Percentiles rank a stretch among this genome's conserved stretches.
Evolutionary conservation across 2,888 invertebrate genomes (phyloP).

Genomic region (Branchipolynoe longqiensis): DNA sequence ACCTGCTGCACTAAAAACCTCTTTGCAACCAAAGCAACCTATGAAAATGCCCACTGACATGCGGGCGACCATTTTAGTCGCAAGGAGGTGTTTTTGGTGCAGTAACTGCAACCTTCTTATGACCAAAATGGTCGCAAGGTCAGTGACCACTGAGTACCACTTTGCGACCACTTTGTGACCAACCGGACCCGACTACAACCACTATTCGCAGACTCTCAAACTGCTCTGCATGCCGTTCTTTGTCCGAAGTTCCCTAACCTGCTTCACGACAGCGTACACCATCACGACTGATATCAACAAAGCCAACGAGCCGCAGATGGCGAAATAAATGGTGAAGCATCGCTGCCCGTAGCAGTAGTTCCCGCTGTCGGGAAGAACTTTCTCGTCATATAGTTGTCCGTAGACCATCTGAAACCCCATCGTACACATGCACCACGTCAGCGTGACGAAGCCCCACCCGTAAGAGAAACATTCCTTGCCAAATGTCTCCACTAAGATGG

Average conservation of each 20-base stretch:
- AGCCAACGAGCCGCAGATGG: background rate
- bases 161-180: no score
- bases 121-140: no score
- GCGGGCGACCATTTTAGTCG: no score
- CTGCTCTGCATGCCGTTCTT: background rate
- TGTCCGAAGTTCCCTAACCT: constrained; percentile 1
- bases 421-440: background rate
- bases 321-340: constrained; percentile 22
- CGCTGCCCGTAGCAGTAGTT: constrained; percentile 24
- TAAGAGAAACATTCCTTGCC: constrained; percentile 38
- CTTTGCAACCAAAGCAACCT: no score
- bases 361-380: background rate
- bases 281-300: background rate
- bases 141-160: no score
- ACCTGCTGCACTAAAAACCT: no score
- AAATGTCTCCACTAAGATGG: constrained; percentile 48
- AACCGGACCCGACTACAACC: no score
- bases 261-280: constrained; percentile 17
- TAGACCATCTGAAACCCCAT: constrained; percentile 26
- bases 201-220: no score
- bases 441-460: constrained; percentile 35
- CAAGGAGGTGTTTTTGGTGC: no score
- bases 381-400: constrained; percentile 1
- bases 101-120: no score
- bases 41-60: no score